Percentiles rank a stretch among this genome's conserved stretches.
Evolutionary conservation across 2,113 vertebrate genomes (phyloP).

Genomic region (Erythrocercus mccallii): DNA sequence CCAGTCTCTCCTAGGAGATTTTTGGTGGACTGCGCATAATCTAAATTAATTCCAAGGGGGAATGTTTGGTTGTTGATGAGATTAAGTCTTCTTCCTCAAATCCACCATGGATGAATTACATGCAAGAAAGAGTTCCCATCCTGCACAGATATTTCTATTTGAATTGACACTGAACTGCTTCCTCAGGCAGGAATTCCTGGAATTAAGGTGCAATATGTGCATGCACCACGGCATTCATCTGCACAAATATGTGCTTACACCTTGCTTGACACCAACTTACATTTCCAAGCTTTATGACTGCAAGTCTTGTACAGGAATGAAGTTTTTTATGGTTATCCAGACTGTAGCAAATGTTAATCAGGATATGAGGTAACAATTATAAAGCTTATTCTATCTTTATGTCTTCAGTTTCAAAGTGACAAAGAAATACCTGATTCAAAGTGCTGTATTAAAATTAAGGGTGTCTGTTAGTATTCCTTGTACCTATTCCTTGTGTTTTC

Average conservation of each 20-base stretch:
- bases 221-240: not conserved
- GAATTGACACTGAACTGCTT: not conserved
- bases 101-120: not conserved
- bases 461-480: not conserved
- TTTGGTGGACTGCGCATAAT: not conserved
- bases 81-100: not conserved
- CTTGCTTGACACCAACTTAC: not conserved
- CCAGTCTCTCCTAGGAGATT: not conserved
- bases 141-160: not conserved
- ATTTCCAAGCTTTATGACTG: not conserved
- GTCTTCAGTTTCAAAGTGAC: not conserved
- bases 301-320: not conserved
- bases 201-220: not conserved
- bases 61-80: fast-evolving
- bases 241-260: not conserved
- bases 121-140: not conserved
- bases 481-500: not conserved
- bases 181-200: not conserved
- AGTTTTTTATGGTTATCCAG: not conserved
- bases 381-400: not conserved
- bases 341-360: not conserved
- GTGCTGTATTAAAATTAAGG: not conserved
- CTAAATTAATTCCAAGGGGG: not conserved
- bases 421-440: not conserved
- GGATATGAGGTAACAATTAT: not conserved